A percentile compares a stretch with the other conserved stretches of the same genome.
Conservation (phyloP, 1,140 invertebrate species). For the Protaetia brevitarsis region DNA sequence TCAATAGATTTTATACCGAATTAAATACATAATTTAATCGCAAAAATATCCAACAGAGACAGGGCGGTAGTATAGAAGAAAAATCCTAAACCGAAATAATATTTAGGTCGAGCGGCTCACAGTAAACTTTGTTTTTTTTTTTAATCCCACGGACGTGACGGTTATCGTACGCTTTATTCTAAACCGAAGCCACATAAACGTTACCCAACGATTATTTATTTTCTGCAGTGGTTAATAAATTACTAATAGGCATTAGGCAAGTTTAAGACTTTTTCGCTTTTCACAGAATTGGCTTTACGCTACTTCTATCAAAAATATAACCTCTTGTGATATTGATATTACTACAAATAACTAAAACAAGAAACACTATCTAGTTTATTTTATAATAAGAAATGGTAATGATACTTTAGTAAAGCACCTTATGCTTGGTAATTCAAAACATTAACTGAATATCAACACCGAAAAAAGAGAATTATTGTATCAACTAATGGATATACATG, state of each 20-base stretch:
- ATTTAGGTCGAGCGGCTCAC: background rate
- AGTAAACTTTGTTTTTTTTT: background rate
- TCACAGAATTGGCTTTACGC: no score
- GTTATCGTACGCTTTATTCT: slow-evolving; percentile 5
- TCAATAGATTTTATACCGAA: background rate
- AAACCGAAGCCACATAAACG: background rate
- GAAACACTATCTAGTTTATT: no score
- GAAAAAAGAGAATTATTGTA: no score
- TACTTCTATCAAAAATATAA: no score
- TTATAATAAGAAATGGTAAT: no score
- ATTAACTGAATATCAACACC: no score
- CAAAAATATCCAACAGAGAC: background rate
- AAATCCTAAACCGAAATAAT: background rate
- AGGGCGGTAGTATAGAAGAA: background rate
- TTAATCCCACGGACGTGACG: background rate
- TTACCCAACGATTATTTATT: background rate
- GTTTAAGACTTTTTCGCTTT: background rate
- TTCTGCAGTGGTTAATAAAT: background rate
- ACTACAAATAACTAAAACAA: no score
- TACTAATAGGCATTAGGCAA: background rate
- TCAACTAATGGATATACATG: no score
- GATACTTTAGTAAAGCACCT: no score
- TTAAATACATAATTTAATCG: background rate
- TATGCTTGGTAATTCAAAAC: no score
- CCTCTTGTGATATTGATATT: no score